Evolutionary conservation across 2,888 invertebrate genomes (phyloP).

Genomic region (Cheilosia soror): DNA sequence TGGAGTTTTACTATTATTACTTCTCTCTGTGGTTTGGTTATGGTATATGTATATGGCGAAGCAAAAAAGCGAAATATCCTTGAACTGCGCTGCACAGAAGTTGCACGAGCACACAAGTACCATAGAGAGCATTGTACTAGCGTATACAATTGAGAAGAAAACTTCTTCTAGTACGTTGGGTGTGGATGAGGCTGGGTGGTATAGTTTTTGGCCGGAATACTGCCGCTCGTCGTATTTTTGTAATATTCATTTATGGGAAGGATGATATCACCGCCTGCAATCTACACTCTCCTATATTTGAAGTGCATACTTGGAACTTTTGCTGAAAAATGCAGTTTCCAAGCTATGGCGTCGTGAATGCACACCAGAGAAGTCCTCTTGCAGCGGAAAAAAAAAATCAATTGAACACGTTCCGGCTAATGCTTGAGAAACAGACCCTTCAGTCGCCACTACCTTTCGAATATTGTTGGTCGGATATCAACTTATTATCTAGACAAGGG

Average conservation of each 20-base stretch:
- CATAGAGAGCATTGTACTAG: constrained; percentile 71
- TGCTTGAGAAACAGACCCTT: constrained; percentile 58
- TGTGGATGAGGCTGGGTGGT: background rate
- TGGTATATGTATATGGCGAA: background rate
- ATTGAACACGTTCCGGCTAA: constrained; percentile 73
- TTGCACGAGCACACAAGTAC: constrained; percentile 64
- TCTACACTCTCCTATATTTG: constrained; percentile 41
- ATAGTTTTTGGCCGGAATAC: constrained; percentile 53
- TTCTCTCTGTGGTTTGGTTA: constrained; percentile 52
- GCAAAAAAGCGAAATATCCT: constrained; percentile 41
- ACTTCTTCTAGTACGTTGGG: constrained; percentile 41
- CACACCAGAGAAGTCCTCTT: constrained; percentile 5
- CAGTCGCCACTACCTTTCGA: constrained; percentile 55
- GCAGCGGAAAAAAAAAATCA: constrained; percentile 59
- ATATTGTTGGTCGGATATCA: constrained; percentile 48
- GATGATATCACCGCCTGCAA: constrained; percentile 46
- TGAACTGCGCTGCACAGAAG: constrained; percentile 62
- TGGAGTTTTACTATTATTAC: constrained; percentile 75
- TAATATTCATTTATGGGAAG: constrained; percentile 68
- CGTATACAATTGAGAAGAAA: constrained; percentile 56
- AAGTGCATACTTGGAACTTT: constrained; percentile 64
- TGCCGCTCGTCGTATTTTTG: constrained; percentile 38
- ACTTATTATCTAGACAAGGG: constrained; percentile 71
- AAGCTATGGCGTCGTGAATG: constrained; percentile 19
- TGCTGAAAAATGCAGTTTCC: constrained; percentile 75